phyloP scores from a whole-genome alignment of 2,888 invertebrate genomes.

The Liopterus haemorrhoidalis region DNA sequence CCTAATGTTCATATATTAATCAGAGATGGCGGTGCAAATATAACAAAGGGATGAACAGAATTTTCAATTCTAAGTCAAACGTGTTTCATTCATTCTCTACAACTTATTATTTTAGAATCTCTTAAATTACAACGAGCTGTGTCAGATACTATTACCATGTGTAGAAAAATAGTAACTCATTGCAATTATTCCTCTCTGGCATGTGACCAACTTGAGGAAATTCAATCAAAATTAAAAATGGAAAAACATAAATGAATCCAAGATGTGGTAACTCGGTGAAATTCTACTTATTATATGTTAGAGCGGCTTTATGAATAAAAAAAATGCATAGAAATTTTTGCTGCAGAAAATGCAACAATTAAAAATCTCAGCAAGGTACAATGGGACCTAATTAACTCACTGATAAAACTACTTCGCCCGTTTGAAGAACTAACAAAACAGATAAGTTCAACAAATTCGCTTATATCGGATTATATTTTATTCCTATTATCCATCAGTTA shows the following conservation, averaged over 20 bases:
- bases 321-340: too few relatives aligned
- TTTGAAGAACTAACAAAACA: constrained; percentile 21
- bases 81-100: too few relatives aligned
- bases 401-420: constrained; percentile 17
- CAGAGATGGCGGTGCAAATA: too few relatives aligned
- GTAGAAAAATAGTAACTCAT: constrained; percentile 34
- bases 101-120: too few relatives aligned
- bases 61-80: too few relatives aligned
- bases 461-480: constrained; percentile 10
- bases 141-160: too few relatives aligned
- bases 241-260: constrained; percentile 24
- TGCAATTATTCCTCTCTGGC: constrained; percentile 28
- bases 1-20: too few relatives aligned
- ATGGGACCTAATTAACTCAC: neutral
- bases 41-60: too few relatives aligned
- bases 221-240: constrained; percentile 26
- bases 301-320: constrained; percentile 7
- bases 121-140: too few relatives aligned
- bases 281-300: constrained; percentile 7
- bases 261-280: constrained; percentile 14
- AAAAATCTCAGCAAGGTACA: too few relatives aligned
- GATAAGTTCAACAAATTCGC: neutral
- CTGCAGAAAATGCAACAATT: too few relatives aligned
- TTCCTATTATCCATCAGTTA: too few relatives aligned
- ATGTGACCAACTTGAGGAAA: constrained; percentile 25